These are phyloP conservation scores for Eupeodes latifasciatus DNA, from an alignment of 2,888 invertebrate species.

Conservation along the genomic window DNA sequence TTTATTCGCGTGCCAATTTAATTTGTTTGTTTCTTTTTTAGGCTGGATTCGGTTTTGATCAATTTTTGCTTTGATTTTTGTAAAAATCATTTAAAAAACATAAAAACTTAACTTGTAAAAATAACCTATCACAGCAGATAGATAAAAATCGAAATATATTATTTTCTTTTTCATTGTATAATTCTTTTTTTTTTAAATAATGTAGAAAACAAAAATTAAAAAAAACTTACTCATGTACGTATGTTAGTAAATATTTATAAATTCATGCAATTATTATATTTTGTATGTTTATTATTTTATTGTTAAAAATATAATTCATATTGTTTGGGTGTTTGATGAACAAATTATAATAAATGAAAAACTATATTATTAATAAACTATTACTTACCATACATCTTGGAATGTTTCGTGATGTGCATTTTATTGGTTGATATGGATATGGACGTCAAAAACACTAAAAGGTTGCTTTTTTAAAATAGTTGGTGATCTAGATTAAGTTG, in stretches of 20 bases:
- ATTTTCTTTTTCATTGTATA: slow-evolving; percentile 44
- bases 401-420: not conserved
- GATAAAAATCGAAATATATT: slow-evolving; percentile 19
- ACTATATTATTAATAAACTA: slow-evolving; percentile 49
- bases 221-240: slow-evolving; percentile 56
- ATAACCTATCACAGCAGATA: slow-evolving; percentile 44
- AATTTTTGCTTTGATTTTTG: slow-evolving; percentile 41
- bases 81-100: slow-evolving; percentile 15
- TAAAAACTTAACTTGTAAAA: slow-evolving; percentile 51
- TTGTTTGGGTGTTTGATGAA: slow-evolving; percentile 74
- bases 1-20: slow-evolving; percentile 67
- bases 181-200: slow-evolving; percentile 41
- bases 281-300: slow-evolving; percentile 50
- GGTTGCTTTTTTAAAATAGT: too few relatives aligned
- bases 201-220: slow-evolving; percentile 22
- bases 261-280: slow-evolving; percentile 41
- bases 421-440: too few relatives aligned
- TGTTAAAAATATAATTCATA: slow-evolving; percentile 68
- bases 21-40: slow-evolving; percentile 7
- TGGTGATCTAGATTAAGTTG: too few relatives aligned
- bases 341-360: slow-evolving; percentile 49
- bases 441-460: too few relatives aligned
- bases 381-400: slow-evolving; percentile 19
- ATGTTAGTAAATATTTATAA: slow-evolving; percentile 65
- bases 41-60: slow-evolving; percentile 49